phyloP scores from a whole-genome alignment of 2,113 vertebrate genomes.

The Nicator chloris region DNA sequence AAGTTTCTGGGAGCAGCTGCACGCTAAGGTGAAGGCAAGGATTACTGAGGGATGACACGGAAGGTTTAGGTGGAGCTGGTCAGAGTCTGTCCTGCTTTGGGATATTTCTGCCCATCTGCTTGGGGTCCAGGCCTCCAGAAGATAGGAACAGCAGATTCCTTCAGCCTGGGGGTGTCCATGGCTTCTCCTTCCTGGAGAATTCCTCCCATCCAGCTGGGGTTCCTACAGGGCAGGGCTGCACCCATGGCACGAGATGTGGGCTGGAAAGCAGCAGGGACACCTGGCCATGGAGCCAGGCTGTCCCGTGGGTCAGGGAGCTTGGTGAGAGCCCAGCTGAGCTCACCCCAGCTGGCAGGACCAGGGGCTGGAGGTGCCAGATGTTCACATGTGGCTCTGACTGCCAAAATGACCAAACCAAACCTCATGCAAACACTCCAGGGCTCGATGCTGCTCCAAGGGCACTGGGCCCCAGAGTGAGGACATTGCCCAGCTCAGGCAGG shows the following conservation, averaged over 20 bases:
- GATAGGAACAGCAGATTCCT: background rate
- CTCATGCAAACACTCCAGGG: background rate
- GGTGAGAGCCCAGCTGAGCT: background rate
- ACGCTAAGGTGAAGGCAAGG: background rate
- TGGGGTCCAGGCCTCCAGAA: background rate
- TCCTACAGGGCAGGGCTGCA: background rate
- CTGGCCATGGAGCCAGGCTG: background rate
- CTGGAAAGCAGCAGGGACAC: background rate
- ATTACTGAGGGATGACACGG: background rate
- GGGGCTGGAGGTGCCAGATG: background rate
- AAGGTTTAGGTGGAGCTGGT: background rate
- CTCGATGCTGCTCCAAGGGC: background rate
- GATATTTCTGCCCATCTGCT: background rate
- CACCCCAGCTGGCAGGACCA: background rate
- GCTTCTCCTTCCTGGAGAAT: background rate
- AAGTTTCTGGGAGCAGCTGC: background rate
- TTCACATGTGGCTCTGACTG: background rate
- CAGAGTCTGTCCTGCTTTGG: background rate
- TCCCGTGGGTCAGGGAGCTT: background rate
- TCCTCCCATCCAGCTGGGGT: accelerated
- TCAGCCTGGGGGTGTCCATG: background rate
- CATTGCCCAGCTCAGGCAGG: background rate
- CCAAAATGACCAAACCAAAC: background rate
- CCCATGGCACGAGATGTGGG: background rate
- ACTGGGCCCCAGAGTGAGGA: background rate